Base-by-base conservation (phyloP, 1,140 invertebrate species). In the Drosophila mayri region DNA sequence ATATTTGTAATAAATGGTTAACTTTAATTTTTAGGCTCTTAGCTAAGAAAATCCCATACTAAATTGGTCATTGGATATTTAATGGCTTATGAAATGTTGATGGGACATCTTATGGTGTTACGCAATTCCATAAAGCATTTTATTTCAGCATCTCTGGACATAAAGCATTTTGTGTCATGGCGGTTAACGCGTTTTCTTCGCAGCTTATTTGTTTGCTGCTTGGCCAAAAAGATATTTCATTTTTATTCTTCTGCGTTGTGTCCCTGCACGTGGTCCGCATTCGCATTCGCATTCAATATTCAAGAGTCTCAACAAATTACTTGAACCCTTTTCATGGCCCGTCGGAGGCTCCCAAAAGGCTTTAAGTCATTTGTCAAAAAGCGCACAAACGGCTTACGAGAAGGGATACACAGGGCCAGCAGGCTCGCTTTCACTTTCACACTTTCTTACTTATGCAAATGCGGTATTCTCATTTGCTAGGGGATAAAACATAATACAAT, bases 301-400 rank as follows among this genome's bases (percentile, higher is more conserved):
- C 87, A 88, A 78, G 77, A 90, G 84, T 88, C 84, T 72, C 74
- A 81, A 85, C 84, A 88, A 88, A 88, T 88, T 88, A 88, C 85
- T 85, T 90, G 70, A 85, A 88, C 84, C 84, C 84, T 88, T 88
- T 68, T 88, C 84, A 90, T 65, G 68, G 76, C 68, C 66, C 55
- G 60, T 52, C 61, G 54, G 79, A 65, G 72, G 66, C 70, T 5
- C 84, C 68, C 85, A 66, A 55, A 90, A 81, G 84, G 84, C 84
- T 88, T 88, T 90, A 88, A 88, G 85, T 88, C 84, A 88, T 88
- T 88, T 88, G 84, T 88, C 84, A 88, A 90, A 87, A 90, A 74
- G 73, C 83, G 84, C 72, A 78, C 78, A 84, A 90, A 72, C 76
- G 61, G 71, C 70, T 61, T 66, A 83, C 44, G 68, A 60, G 67